A percentile compares a stretch with the other conserved stretches of the same genome.
Conservation (phyloP, 2,888 invertebrate species). For the Acanthoscelides obtectus region DNA sequence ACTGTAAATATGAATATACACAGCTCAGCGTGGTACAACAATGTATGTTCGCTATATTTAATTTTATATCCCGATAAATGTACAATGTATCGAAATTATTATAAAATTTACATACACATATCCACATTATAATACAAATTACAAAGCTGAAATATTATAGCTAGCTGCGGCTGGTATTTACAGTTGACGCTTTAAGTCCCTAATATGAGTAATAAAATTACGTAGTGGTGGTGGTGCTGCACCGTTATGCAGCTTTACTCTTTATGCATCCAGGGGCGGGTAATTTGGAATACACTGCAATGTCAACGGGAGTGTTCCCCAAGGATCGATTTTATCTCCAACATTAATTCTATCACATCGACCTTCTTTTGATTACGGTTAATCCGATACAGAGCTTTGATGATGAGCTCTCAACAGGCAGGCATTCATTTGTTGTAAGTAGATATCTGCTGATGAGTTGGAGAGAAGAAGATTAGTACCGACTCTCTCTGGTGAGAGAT, state of each 20-base stretch:
- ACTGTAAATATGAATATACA: too few relatives aligned
- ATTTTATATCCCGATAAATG: constrained; percentile 37
- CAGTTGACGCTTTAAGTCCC: constrained; percentile 33
- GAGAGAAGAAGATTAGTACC: too few relatives aligned
- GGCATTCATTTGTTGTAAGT: too few relatives aligned
- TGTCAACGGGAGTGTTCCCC: too few relatives aligned
- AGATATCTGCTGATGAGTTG: too few relatives aligned
- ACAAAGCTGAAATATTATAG: constrained; percentile 34
- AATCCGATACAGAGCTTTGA: too few relatives aligned
- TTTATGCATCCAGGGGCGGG: neutral
- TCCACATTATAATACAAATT: constrained; percentile 39
- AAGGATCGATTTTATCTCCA: too few relatives aligned
- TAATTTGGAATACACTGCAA: too few relatives aligned
- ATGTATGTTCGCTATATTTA: constrained; percentile 28
- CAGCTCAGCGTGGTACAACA: neutral
- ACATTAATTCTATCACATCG: too few relatives aligned
- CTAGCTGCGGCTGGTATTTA: constrained; percentile 20
- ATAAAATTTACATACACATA: constrained; percentile 33
- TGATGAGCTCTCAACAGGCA: too few relatives aligned
- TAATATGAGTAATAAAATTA: constrained; percentile 34
- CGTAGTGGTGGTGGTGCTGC: constrained; percentile 14
- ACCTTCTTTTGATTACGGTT: too few relatives aligned
- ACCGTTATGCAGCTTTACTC: neutral
- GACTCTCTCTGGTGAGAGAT: too few relatives aligned
- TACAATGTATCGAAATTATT: constrained; percentile 37